These are phyloP conservation scores for Dorcus parallelipipedus DNA, from an alignment of 2,888 invertebrate species.

Conservation along the genomic window DNA sequence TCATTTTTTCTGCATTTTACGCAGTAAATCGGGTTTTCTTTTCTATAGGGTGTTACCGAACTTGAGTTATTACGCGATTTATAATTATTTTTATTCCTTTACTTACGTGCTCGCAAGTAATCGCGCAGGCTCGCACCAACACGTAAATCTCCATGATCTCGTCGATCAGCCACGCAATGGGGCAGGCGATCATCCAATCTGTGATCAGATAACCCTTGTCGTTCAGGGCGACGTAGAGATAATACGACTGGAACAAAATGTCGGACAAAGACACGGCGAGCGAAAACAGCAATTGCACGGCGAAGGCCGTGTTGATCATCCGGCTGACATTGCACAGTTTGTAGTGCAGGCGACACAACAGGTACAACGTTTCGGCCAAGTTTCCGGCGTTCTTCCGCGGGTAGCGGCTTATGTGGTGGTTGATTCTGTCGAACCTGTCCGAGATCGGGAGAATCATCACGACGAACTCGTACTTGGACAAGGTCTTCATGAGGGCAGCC, in stretches of 20 bases:
- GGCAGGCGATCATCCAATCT: conserved; percentile 21
- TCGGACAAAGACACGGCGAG: conserved; percentile 30
- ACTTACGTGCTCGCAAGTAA: conserved; percentile 33
- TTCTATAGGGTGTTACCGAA: too few species aligned
- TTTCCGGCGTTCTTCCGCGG: conserved; percentile 8
- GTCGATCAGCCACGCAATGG: conserved; percentile 31
- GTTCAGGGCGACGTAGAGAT: conserved; percentile 30
- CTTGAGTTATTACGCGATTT: too few species aligned
- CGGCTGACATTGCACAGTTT: conserved; percentile 31
- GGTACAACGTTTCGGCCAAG: conserved; percentile 25
- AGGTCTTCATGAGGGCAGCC: conserved; percentile 31
- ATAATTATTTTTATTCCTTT: too few species aligned
- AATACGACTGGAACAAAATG: conserved; percentile 35
- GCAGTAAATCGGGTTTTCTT: too few species aligned
- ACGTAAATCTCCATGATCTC: conserved; percentile 33
- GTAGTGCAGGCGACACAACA: conserved; percentile 34
- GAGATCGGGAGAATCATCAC: conserved; percentile 28
- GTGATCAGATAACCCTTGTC: conserved; percentile 18
- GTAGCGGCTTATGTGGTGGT: conserved; percentile 22
- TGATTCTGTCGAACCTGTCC: conserved; percentile 30
- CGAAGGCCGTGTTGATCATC: conserved; percentile 31
- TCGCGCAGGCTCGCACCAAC: conserved; percentile 30
- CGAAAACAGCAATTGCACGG: conserved; percentile 31
- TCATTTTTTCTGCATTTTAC: too few species aligned
- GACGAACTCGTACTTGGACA: conserved; percentile 34